Evolutionary conservation across 1,140 invertebrate species (phyloP), one percentile per base, ranked within the genome.

Genomic region (Bathynomus jamesi): DNA sequence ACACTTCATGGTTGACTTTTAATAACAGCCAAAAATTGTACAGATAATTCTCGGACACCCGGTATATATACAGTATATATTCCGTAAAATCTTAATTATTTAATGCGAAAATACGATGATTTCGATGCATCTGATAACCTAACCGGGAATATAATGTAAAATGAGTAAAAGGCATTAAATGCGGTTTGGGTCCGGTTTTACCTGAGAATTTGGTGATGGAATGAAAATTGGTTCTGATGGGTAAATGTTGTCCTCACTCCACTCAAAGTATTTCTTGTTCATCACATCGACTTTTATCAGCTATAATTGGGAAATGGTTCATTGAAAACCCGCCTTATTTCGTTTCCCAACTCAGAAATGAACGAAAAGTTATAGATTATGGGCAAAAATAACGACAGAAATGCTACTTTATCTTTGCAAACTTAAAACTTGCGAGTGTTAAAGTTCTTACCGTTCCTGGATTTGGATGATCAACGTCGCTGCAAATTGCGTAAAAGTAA

Each of bases 191-290:
- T n/a, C n/a, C n/a, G n/a, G n/a, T n/a, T n/a, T n/a, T 83, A 90
- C 90, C 82, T 86, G 84, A 21, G 87, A 83, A 71, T 87, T 80
- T 11, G 91, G 91, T 13, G 83, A 78, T 2, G 89, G 86, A 11
- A 95, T 88, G 81, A 95, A 95, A 69, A 95, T 88, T 0, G 93
- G 92, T 81, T 96, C 93, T 78, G 92, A 93, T 0, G 92, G 91
- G 80, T 90, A 93, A 67, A 87, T 86, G 69, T 89, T 86, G 1
- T 81, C 79, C 79, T 93, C 90, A 67, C 85, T 86, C 91, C 91
- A 94, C 0, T 85, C 89, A 74, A 85, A 82, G n/a, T 80, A 83
- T 0, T 85, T 87, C 76, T 89, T 90, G 0, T 76, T 78, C 11
- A 72, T 64, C 8, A 73, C 71, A 71, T 80, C 79, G 21, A 78